A percentile compares a stretch with the other conserved stretches of the same genome.
These are phyloP conservation scores for Panthera tigris DNA, from an alignment of 2,113 vertebrate genomes.

Conservation along the genomic window DNA sequence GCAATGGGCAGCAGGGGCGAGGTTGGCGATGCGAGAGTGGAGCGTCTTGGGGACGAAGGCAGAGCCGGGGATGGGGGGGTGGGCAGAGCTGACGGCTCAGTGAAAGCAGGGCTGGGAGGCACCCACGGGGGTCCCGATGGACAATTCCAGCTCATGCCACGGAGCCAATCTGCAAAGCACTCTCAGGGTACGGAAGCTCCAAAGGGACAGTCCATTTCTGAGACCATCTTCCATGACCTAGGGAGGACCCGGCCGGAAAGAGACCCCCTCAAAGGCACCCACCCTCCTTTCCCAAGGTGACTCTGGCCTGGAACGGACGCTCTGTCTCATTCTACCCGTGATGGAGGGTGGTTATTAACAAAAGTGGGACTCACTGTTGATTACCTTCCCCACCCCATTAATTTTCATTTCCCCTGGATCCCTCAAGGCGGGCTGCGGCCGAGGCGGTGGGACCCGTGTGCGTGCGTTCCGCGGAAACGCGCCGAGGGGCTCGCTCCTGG, in stretches of 20 bases:
- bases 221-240: background rate
- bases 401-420: slow-evolving; percentile 69
- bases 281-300: slow-evolving; percentile 67
- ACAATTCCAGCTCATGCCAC: fast-evolving
- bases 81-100: background rate
- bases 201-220: background rate
- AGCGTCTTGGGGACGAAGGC: background rate
- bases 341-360: slow-evolving; percentile 73
- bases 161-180: background rate
- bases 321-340: slow-evolving; percentile 62
- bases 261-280: background rate
- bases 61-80: no score
- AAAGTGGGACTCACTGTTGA: slow-evolving; percentile 59
- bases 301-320: slow-evolving; percentile 37
- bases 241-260: background rate
- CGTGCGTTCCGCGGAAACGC: background rate
- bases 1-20: background rate
- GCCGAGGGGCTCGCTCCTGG: background rate
- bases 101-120: background rate
- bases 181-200: no score
- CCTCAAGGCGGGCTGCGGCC: background rate
- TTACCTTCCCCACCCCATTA: slow-evolving; percentile 70
- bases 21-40: background rate
- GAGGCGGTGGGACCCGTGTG: background rate
- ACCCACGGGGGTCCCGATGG: background rate